Evolutionary conservation across 2,797 vertebrate species (phyloP), one percentile per base, ranked within the genome.

Genomic region (Mormyrops boulengeri): DNA sequence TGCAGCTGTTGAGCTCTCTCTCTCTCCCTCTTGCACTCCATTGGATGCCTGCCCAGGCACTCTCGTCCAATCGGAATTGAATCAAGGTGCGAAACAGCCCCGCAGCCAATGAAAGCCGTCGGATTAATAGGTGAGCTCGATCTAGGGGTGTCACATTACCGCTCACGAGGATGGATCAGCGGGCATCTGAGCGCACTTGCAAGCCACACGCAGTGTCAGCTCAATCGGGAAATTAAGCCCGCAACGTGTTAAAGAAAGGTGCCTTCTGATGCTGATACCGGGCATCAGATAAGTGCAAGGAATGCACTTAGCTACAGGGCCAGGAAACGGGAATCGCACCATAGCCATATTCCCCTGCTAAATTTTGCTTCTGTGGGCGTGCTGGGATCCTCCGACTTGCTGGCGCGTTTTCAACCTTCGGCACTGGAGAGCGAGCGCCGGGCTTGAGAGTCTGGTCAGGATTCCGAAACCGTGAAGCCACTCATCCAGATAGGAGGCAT

Each of bases 41-140:
- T 34, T 85, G 88, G 90, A 30, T 44, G 80, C 3, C 47, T 86
- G 55, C 44, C 47, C 26, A 66, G n/a, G 26, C 26, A n/a, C 17
- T 53, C 84, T 82, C 85, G 19, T 90, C 62, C 88, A 90, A 52
- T 88, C 41, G 11, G 80, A 77, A 87, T 87, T 73, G 49, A 66
- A 69, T 90, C 49, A 49, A 82, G 73, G 73, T 85, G 34, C 47
- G 88, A 84, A 88, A 38, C n/a, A 52, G 55, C 19, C 52, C 8
- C 17, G 8, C 6, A 88, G 86, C 77, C 26, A 69, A 55, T 53
- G 50, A 90, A 88, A 88, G 17, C 57, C 49, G n/a, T 38, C 22
- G 49, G 44, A 52, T 49, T 88, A 52, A 85, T 69, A 85, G 87
- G 22, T 55, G n/a, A 85, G 44, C 47, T 41, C 22, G 50, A 88